phyloP scores from a whole-genome alignment of 2,797 vertebrate species.

The Chrysocyon brachyurus region DNA sequence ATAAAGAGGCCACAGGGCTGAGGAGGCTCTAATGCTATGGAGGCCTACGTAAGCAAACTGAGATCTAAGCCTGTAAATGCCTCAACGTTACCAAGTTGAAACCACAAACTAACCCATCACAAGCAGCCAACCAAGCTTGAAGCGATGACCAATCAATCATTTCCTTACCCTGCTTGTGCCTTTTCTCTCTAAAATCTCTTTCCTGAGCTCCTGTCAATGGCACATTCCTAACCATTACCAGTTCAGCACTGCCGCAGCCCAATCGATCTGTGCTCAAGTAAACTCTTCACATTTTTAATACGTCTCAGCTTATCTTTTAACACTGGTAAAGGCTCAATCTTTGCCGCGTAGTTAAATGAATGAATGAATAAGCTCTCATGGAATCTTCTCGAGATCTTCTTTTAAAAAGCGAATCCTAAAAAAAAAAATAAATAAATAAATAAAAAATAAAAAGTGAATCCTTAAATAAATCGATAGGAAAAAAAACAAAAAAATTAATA shows the following conservation, averaged over 20 bases:
- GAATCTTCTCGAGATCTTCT: not conserved
- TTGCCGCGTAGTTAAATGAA: not conserved
- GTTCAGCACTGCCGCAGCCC: not conserved
- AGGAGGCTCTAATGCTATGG: not conserved
- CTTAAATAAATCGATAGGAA: not conserved
- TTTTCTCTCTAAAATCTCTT: not conserved
- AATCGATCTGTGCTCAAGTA: not conserved
- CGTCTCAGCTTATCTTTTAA: constrained; percentile 10
- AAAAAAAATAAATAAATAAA: too few species aligned
- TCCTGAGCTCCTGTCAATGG: not conserved
- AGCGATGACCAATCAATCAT: not conserved
- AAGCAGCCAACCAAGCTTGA: not conserved
- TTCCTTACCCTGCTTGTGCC: not conserved
- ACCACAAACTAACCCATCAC: not conserved
- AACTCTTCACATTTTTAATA: not conserved
- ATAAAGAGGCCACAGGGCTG: not conserved
- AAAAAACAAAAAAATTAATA: not conserved
- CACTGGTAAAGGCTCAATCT: not conserved
- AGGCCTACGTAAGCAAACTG: not conserved
- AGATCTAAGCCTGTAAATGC: not conserved
- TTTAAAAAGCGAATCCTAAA: not conserved
- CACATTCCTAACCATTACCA: not conserved
- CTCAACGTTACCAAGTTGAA: not conserved
- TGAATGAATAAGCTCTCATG: not conserved
- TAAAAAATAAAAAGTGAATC: not conserved